phyloP scores from a whole-genome alignment of 2,113 vertebrate species.

The Macaca nemestrina region DNA sequence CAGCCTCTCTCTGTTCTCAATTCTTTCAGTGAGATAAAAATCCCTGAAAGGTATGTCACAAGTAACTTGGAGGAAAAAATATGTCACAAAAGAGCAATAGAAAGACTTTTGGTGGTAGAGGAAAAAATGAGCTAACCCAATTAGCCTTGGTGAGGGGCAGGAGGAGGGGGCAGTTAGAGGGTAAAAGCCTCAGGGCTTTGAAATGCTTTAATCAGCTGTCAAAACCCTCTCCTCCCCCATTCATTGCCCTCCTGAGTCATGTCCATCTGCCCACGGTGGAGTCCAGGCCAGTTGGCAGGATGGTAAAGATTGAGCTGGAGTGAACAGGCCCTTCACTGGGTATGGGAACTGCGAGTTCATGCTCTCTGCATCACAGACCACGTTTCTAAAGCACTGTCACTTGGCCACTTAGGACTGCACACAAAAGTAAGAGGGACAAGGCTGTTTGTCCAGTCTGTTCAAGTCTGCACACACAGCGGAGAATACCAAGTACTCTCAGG shows the following conservation, averaged over 20 bases:
- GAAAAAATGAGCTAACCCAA: background rate
- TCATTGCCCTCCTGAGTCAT: background rate
- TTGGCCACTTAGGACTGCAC: background rate
- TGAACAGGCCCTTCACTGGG: background rate
- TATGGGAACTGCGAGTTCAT: background rate
- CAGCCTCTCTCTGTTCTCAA: background rate
- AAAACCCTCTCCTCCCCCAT: background rate
- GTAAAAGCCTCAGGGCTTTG: background rate
- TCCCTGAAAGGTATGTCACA: background rate
- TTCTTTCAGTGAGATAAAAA: constrained; percentile 37
- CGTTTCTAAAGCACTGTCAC: background rate
- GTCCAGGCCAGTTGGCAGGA: background rate
- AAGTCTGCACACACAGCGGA: background rate
- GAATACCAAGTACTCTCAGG: background rate
- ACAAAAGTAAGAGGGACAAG: background rate
- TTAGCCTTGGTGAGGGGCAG: background rate
- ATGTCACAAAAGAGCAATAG: background rate
- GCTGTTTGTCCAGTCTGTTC: background rate
- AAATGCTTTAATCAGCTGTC: background rate
- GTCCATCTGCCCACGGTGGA: background rate
- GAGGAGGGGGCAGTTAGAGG: background rate
- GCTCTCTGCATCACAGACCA: background rate
- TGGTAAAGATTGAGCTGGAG: background rate
- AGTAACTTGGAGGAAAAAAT: constrained; percentile 28
- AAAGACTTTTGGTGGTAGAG: background rate